Base-by-base conservation (phyloP, 2,888 invertebrate species). In the Siphlonurus alternatus region DNA sequence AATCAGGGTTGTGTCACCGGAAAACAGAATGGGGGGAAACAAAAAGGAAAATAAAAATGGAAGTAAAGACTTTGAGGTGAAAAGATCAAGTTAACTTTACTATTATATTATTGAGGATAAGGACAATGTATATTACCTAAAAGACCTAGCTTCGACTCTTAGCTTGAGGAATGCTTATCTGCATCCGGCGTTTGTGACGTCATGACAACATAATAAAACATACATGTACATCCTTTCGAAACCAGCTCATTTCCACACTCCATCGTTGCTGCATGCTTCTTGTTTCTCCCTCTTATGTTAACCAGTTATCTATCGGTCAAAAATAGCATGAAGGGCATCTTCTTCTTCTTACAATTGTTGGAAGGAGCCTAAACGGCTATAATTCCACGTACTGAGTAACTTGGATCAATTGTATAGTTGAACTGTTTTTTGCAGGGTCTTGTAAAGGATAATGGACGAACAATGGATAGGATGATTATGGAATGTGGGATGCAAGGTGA, bases 121-220 rank as follows among this genome's bases (percentile, higher is more conserved):
- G 15, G 38, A 10, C n/a, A n/a, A n/a, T n/a, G n/a, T n/a, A n/a
- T n/a, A n/a, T n/a, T n/a, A n/a, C n/a, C n/a, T n/a, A 10, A 38
- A 38, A 38, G 38, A 38, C 38, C 38, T 38, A 10, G 15, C 38
- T 38, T 38, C 38, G 38, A 38, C 15, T 38, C 38, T 38, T 38
- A 10, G 15, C 38, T 38, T 10, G 15, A 38, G 15, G 38, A 38
- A 38, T 38, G 56, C 56, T 56, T 56, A 56, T 56, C 56, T 56
- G 56, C 56, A 56, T 56, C 56, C 56, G 56, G 56, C 56, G 22
- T 56, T 56, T 56, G 56, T 56, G 38, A 38, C 38, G 38, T 38
- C 38, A 38, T 38, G 38, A 38, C 38, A 38, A 38, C 38, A 38
- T 38, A 38, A 38, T 38, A 38, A 38, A 38, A 38, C 38, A 38